Evolutionary conservation across 2,113 vertebrate species (phyloP), one percentile per base, ranked within the genome.

Genomic region (Lepidothrix coronata): DNA sequence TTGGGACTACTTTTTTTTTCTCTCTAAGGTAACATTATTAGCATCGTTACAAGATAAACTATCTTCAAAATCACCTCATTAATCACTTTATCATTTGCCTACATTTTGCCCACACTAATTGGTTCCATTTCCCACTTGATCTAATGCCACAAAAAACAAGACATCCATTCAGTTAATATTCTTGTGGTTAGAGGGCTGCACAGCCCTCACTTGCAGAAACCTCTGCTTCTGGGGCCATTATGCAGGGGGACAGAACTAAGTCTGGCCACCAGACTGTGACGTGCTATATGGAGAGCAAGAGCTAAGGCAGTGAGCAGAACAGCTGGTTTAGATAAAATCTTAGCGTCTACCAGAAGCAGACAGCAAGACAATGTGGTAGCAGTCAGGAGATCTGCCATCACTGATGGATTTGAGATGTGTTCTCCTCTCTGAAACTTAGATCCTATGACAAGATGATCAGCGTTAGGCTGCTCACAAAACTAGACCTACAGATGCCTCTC

Each of bases 241-340:
- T 1, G 5, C 0, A 0, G 72, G 11, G 2, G 4, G 20, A 51
- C 7, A n/a, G 37, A 80, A 84, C 31, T 15, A 37, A 75, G 43
- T 24, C 2, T 17, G 65, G 28, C 28, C 3, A 1, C 55, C 41
- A 25, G 37, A 59, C 22, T 35, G 37, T 11, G 15, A 79, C 0
- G 2, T 9, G 11, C 17, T 19, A 3, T 0, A 14, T 3, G 9
- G 54, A 37, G 24, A 65, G 9, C 25, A 78, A 79, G 44, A 33
- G 15, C 37, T 25, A 54, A 70, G 24, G 62, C 52, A 35, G 55
- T 2, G 19, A 91, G 55, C 3, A 88, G 57, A 73, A 94, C 3
- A 68, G 23, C 0, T 68, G 44, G 66, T 76, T 93, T 43, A 52
- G 37, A n/a, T 24, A 75, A 68, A 49, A 85, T 14, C 51, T 48